A percentile compares a stretch with the other conserved stretches of the same genome.
phyloP scores from a whole-genome alignment of 2,113 vertebrate species.

The Stegastes partitus region DNA sequence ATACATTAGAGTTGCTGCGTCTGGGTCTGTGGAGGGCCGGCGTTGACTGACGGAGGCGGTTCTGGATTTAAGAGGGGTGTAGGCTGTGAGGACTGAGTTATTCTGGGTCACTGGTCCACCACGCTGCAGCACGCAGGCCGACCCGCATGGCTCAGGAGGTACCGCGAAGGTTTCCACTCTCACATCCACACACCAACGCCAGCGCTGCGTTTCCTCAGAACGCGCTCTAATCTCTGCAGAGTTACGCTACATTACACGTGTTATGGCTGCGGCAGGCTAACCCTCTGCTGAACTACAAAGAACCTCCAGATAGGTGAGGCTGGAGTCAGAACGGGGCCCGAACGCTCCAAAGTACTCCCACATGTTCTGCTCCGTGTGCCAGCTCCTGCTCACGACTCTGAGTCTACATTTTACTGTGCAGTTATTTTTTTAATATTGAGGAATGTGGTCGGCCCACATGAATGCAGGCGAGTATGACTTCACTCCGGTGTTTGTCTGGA shows the following conservation, averaged over 20 bases:
- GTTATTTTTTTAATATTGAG: slow-evolving; percentile 14
- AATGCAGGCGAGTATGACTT: slow-evolving; percentile 9
- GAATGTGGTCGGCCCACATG: slow-evolving; percentile 3
- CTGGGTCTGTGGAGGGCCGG: slow-evolving; percentile 48
- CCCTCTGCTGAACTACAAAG: slow-evolving; percentile 63
- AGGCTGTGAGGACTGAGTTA: slow-evolving; percentile 42
- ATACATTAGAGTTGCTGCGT: slow-evolving; percentile 48
- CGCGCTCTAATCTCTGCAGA: slow-evolving; percentile 56
- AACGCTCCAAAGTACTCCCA: slow-evolving; percentile 52
- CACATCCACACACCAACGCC: neutral
- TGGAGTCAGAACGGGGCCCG: slow-evolving; percentile 34
- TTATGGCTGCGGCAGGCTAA: slow-evolving; percentile 63
- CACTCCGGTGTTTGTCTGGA: neutral
- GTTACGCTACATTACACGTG: slow-evolving; percentile 63
- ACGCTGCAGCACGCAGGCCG: neutral
- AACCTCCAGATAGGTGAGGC: slow-evolving; percentile 48
- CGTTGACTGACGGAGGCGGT: slow-evolving; percentile 51
- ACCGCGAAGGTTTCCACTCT: neutral
- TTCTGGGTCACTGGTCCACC: slow-evolving; percentile 54
- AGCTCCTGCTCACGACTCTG: slow-evolving; percentile 2
- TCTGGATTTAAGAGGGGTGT: slow-evolving; percentile 47
- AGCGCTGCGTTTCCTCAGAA: slow-evolving; percentile 28
- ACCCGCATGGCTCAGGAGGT: slow-evolving; percentile 14
- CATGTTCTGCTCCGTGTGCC: slow-evolving; percentile 39
- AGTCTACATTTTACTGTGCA: slow-evolving; percentile 29